Conservation (phyloP, 2,888 invertebrate genomes). For the Eurois occulta region DNA sequence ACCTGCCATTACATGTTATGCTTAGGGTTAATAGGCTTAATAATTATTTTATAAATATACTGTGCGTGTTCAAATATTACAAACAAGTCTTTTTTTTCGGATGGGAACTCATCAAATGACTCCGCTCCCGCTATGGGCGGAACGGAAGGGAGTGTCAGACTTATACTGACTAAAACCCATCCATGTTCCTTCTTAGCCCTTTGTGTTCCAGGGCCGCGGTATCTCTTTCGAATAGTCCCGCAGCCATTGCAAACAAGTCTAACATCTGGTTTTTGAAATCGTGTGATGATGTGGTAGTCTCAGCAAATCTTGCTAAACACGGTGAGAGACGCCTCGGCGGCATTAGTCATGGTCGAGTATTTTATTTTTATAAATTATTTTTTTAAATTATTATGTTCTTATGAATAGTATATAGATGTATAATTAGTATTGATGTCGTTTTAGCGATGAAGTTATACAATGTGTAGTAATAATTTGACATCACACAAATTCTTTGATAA, state of each 20-base stretch:
- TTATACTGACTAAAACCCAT: too few relatives aligned
- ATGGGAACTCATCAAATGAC: too few relatives aligned
- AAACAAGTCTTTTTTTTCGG: too few relatives aligned
- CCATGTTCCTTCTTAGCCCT: too few relatives aligned
- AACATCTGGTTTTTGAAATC: background rate
- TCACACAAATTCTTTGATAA: slow-evolving; percentile 13
- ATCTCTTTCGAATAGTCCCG: too few relatives aligned
- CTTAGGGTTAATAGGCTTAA: slow-evolving; percentile 13
- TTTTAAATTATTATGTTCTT: background rate
- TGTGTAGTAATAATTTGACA: slow-evolving; percentile 5
- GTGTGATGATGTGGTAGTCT: background rate
- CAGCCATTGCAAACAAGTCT: too few relatives aligned
- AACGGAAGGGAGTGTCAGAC: too few relatives aligned
- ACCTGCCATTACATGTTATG: slow-evolving; percentile 26
- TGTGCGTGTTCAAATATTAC: slow-evolving; percentile 26
- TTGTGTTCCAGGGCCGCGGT: too few relatives aligned
- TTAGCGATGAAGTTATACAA: slow-evolving; percentile 30
- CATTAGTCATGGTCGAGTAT: slow-evolving; percentile 41
- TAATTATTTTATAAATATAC: slow-evolving; percentile 7
- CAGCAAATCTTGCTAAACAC: background rate
- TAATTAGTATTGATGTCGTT: slow-evolving; percentile 26
- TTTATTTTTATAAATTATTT: slow-evolving; percentile 18
- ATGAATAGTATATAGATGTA: slow-evolving; percentile 17
- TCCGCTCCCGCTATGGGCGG: too few relatives aligned
- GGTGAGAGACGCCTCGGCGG: background rate